These are phyloP conservation scores for Pseudomyrmex sp. DNA, from an alignment of 1,140 invertebrate species.

Conservation along the genomic window DNA sequence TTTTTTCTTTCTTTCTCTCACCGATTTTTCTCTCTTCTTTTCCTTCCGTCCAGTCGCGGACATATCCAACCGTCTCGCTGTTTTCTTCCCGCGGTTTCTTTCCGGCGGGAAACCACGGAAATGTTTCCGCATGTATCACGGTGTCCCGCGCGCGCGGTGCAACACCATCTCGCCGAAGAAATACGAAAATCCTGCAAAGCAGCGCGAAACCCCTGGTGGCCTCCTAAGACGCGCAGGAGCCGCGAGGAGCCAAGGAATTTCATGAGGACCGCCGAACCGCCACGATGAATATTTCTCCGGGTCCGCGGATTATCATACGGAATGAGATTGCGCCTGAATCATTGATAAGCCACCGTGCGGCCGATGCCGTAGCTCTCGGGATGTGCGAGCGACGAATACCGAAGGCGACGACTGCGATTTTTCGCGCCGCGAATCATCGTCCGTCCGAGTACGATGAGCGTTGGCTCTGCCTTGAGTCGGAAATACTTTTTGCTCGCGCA, in stretches of 20 bases:
- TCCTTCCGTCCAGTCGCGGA: constrained; percentile 21
- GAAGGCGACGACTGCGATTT: constrained; percentile 70
- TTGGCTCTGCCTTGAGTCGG: not conserved
- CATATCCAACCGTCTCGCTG: not conserved
- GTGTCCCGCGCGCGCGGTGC: constrained; percentile 29
- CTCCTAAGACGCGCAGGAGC: constrained; percentile 52
- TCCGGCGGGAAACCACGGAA: constrained; percentile 46
- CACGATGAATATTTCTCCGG: constrained; percentile 81
- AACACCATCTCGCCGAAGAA: constrained; percentile 57
- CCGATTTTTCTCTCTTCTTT: constrained; percentile 24
- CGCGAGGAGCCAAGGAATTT: constrained; percentile 64
- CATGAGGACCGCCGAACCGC: constrained; percentile 68
- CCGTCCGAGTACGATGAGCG: not conserved
- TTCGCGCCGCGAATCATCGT: constrained; percentile 52
- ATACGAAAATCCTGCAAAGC: constrained; percentile 60
- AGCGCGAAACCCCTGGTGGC: constrained; percentile 53
- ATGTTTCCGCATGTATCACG: constrained; percentile 77
- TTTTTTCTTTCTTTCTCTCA: constrained; percentile 23
- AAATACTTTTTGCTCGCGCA: not conserved
- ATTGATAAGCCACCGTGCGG: constrained; percentile 71
- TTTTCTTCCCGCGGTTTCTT: not conserved
- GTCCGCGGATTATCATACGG: constrained; percentile 79
- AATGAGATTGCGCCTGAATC: constrained; percentile 81
- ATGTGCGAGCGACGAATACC: constrained; percentile 22
- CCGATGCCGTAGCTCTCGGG: constrained; percentile 48